Conservation (phyloP, 2,113 vertebrate genomes). For the Notiomystis cincta region DNA sequence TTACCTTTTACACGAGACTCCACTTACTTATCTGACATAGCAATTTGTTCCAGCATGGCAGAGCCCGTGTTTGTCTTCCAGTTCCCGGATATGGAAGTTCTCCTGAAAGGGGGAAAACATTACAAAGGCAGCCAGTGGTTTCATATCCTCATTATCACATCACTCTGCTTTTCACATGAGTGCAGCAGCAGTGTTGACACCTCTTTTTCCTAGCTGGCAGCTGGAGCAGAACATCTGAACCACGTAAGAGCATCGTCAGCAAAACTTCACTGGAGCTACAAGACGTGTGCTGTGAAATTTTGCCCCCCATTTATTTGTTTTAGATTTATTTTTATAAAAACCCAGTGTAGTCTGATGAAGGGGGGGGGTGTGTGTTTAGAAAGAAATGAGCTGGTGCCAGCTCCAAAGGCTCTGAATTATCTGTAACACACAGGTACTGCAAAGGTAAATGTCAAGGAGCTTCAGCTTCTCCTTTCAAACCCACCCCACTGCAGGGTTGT, state of each 20-base stretch:
- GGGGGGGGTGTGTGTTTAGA: neutral
- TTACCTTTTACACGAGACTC: conserved; percentile 5
- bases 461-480: neutral
- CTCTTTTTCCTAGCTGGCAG: neutral
- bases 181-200: neutral
- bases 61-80: conserved; percentile 99
- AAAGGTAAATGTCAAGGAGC: neutral
- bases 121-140: neutral
- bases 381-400: neutral
- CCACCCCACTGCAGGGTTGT: neutral
- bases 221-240: neutral
- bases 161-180: neutral
- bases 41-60: conserved; percentile 98
- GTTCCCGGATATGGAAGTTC: conserved; percentile 98
- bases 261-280: neutral
- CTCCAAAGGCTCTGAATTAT: neutral
- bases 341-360: neutral
- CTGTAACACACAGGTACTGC: neutral
- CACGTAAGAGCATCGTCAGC: accelerated
- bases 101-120: conserved; percentile 76
- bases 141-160: neutral
- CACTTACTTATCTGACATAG: conserved; percentile 97
- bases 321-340: neutral
- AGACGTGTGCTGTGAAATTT: neutral
- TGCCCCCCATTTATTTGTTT: neutral